These are phyloP conservation scores for Pteria penguin DNA, from an alignment of 2,888 invertebrate genomes.

Conservation along the genomic window DNA sequence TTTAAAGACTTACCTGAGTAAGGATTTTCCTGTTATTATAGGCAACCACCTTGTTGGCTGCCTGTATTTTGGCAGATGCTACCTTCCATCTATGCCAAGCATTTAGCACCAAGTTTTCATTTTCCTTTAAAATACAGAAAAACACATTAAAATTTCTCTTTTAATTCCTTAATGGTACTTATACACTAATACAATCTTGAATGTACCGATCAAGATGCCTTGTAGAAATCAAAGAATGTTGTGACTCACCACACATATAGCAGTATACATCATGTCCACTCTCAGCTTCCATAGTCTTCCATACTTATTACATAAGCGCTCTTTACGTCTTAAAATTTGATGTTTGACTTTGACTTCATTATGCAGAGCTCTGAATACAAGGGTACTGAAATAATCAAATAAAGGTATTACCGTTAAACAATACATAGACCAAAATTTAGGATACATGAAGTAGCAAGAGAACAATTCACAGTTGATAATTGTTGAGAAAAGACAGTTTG, in stretches of 20 bases:
- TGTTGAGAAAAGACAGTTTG: too few relatives aligned
- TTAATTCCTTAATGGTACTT: too few relatives aligned
- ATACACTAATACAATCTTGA: too few relatives aligned
- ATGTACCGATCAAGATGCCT: too few relatives aligned
- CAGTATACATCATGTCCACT: constrained; percentile 64
- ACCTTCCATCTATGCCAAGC: constrained; percentile 66
- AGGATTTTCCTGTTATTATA: constrained; percentile 56
- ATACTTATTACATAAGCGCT: constrained; percentile 60
- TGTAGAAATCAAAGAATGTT: too few relatives aligned
- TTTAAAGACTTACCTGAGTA: constrained; percentile 63
- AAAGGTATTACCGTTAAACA: too few relatives aligned
- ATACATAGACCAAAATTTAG: too few relatives aligned
- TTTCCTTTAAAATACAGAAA: constrained; percentile 45
- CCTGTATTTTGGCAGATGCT: constrained; percentile 52
- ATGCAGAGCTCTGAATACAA: constrained; percentile 56
- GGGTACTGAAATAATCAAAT: constrained; percentile 51
- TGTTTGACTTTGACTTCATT: constrained; percentile 62
- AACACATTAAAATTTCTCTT: too few relatives aligned
- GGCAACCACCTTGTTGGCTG: constrained; percentile 50
- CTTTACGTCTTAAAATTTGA: constrained; percentile 52
- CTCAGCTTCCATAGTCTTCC: constrained; percentile 64
- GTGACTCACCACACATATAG: constrained; percentile 64
- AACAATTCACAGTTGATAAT: too few relatives aligned
- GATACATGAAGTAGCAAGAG: too few relatives aligned
- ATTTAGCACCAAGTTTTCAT: constrained; percentile 50